A percentile compares a stretch with the other conserved stretches of the same genome.
These are phyloP conservation scores for Popillia japonica DNA, from an alignment of 1,140 invertebrate species.

Conservation along the genomic window DNA sequence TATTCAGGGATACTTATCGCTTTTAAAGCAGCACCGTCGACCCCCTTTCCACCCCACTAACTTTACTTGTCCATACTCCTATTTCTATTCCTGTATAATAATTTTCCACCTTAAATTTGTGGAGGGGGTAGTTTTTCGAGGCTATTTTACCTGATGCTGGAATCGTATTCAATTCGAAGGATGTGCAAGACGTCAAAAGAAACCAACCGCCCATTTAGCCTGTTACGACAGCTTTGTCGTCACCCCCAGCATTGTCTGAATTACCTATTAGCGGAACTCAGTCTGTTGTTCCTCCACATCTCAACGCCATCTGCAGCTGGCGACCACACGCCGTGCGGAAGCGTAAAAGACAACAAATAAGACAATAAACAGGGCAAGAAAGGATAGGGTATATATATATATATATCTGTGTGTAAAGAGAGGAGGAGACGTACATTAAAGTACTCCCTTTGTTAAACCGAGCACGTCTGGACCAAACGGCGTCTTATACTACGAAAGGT, in stretches of 20 bases:
- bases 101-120: too few species aligned
- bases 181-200: too few species aligned
- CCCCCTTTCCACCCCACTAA: too few species aligned
- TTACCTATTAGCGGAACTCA: conserved; percentile 5
- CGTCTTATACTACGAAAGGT: neutral
- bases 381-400: neutral
- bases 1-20: conserved; percentile 4
- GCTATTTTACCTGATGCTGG: too few species aligned
- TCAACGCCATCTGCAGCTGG: neutral
- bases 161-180: too few species aligned
- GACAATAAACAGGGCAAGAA: neutral
- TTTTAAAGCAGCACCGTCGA: neutral
- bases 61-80: too few species aligned
- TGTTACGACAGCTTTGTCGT: too few species aligned
- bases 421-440: too few species aligned
- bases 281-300: neutral
- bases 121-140: too few species aligned
- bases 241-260: neutral
- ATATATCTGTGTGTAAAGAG: neutral
- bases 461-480: conserved; percentile 8
- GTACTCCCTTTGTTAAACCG: neutral
- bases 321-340: neutral
- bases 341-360: neutral
- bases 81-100: too few species aligned
- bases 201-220: too few species aligned